Conservation (phyloP, 2,797 vertebrate species). For the Enteromius fasciolatus region DNA sequence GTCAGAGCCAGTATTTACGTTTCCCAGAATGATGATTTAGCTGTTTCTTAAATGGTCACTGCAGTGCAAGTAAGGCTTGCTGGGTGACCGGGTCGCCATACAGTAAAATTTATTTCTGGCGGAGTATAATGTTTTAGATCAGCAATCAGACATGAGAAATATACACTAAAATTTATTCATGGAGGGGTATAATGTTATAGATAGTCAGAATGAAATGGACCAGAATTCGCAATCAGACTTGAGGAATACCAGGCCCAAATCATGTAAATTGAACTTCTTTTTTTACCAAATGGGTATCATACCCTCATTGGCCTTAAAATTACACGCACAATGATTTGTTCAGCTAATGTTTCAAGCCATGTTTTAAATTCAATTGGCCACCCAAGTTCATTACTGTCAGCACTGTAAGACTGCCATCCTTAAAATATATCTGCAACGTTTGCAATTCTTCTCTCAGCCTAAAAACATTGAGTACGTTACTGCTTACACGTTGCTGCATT, state of each 20-base stretch:
- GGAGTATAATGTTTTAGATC: conserved; percentile 56
- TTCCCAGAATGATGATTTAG: conserved; percentile 82
- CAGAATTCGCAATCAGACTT: conserved; percentile 47
- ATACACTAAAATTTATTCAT: conserved; percentile 71
- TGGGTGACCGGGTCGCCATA: conserved; percentile 19
- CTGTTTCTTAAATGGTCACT: conserved; percentile 78
- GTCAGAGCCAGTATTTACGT: conserved; percentile 77
- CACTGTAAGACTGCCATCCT: conserved; percentile 42
- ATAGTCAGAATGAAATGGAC: conserved; percentile 64
- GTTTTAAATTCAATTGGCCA: conserved; percentile 47
- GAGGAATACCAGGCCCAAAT: not conserved
- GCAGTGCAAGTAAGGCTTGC: conserved; percentile 45
- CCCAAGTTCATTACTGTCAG: conserved; percentile 57
- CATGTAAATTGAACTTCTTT: not conserved
- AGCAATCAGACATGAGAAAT: not conserved
- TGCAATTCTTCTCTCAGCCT: conserved; percentile 51
- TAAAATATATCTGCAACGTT: conserved; percentile 63
- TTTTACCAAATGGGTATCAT: not conserved
- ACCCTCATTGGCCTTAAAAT: not conserved
- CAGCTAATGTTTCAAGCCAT: not conserved
- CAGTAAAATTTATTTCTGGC: conserved; percentile 74
- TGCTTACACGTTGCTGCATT: conserved; percentile 24
- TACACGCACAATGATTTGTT: not conserved
- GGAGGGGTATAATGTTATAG: conserved; percentile 62
- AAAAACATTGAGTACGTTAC: conserved; percentile 37